Evolutionary conservation across 1,140 invertebrate genomes (phyloP), one percentile per base, ranked within the genome.

Genomic region (Sycophaga agraensis): DNA sequence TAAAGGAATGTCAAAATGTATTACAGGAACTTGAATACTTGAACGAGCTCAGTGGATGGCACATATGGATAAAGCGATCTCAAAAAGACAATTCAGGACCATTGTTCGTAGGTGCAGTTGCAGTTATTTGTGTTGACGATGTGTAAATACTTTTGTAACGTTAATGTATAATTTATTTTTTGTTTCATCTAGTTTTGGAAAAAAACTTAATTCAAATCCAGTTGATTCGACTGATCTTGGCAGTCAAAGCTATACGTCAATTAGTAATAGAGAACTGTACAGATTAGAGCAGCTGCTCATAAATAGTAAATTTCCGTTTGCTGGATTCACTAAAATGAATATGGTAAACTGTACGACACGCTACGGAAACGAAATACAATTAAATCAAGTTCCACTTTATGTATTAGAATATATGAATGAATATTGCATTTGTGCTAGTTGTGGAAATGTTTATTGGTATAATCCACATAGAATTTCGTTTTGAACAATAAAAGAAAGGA

Each of bases 361-460:
- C 62, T 69, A 74, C 51, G 73, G 77, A 0, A 70, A 67, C 19
- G 68, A 68, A 53, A 76, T 88, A 61, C 82, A 87, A 75, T 68
- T 86, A 9, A 72, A 83, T 12, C 71, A 74, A 48, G 66, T 87
- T 60, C 83, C 83, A 14, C 24, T 72, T 1, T 72, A 73, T 6
- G 71, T 85, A 35, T 67, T 87, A 12, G 68, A 76, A 34, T 77
- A 78, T 37, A 76, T 84, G 5, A 68, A 81, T 4, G 22, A 73
- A 5, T 89, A 86, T 74, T 88, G 84, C 66, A 73, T 87, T 26
- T 89, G 88, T 70, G 80, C 84, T 46, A 66, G 70, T 9, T 89
- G 88, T 73, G 88, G 88, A 1, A 85, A 88, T 66, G 73, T 85
- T 28, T 88, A 85, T 67, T 89, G 88, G 87, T 83, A 86, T 63